A percentile compares a stretch with the other conserved stretches of the same genome.
These are phyloP conservation scores for Galaxea fascicularis DNA, from an alignment of 92 coral and sea anemone species.

Conservation along the genomic window DNA sequence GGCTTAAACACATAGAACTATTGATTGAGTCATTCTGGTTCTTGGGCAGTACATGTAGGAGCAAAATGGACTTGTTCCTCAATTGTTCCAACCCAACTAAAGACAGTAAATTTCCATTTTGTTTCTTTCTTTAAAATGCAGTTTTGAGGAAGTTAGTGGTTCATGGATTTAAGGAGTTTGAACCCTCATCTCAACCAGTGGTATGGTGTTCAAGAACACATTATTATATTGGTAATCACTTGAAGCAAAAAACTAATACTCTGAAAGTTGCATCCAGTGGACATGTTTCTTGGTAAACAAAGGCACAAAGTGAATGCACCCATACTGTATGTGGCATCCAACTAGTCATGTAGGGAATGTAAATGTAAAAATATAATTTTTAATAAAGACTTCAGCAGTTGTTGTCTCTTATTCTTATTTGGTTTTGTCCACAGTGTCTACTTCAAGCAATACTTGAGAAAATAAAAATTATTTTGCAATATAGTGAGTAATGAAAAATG, in stretches of 20 bases:
- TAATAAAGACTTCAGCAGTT: no score
- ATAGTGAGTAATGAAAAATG: slow-evolving; percentile 70
- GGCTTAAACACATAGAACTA: no score
- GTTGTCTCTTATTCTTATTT: no score
- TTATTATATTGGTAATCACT: no score
- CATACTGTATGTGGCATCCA: no score
- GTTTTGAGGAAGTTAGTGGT: slow-evolving; percentile 88
- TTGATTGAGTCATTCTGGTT: no score
- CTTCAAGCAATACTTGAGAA: slow-evolving; percentile 78
- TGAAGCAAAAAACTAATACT: no score
- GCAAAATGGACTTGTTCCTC: background rate
- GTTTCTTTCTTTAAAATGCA: slow-evolving; percentile 10
- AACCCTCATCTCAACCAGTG: slow-evolving; percentile 82
- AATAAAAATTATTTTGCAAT: slow-evolving; percentile 71
- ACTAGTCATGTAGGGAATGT: no score
- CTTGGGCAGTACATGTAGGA: background rate
- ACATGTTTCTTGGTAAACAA: no score
- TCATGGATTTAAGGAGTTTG: slow-evolving; percentile 87
- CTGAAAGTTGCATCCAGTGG: no score
- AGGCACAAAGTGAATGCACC: no score
- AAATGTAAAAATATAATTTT: background rate
- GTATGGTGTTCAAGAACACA: slow-evolving; percentile 18
- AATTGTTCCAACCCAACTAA: background rate
- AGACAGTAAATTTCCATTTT: background rate
- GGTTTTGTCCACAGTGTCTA: slow-evolving; percentile 46